Conservation (phyloP, 2,797 vertebrate genomes). For the Sciurus vulgaris region DNA sequence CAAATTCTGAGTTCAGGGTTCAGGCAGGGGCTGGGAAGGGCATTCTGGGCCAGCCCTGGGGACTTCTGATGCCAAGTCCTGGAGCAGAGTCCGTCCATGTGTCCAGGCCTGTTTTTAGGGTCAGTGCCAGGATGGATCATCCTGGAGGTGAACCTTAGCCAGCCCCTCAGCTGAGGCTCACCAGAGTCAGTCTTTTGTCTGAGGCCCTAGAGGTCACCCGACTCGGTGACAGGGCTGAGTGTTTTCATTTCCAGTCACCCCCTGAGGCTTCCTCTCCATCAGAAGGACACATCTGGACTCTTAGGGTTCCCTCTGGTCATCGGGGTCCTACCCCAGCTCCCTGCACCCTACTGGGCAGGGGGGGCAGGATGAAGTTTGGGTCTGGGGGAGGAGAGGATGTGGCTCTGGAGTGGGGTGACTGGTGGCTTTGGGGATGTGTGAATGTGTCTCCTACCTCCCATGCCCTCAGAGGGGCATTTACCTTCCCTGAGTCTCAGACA, state of each 20-base stretch:
- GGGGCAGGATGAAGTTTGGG: too few relatives aligned
- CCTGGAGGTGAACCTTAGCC: background rate
- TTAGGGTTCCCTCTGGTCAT: background rate
- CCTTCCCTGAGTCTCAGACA: background rate
- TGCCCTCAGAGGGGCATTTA: background rate
- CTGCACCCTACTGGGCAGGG: background rate
- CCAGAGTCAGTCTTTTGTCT: too few relatives aligned
- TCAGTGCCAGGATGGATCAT: accelerated
- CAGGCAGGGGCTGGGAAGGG: background rate
- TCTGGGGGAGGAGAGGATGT: background rate
- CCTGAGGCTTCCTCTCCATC: background rate
- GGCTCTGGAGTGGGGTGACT: background rate
- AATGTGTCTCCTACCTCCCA: too few relatives aligned
- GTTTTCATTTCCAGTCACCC: background rate
- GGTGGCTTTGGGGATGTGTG: background rate
- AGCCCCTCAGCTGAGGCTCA: too few relatives aligned
- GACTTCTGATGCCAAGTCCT: too few relatives aligned
- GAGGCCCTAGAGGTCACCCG: background rate
- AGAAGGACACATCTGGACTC: background rate
- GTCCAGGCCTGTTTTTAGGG: background rate
- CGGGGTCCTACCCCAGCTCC: background rate
- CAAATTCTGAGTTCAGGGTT: background rate
- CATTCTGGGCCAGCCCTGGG: background rate
- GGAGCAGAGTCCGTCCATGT: background rate
- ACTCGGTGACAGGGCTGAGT: background rate